These are phyloP conservation scores for Protophormia terraenovae DNA, from an alignment of 2,888 invertebrate genomes.

Conservation along the genomic window DNA sequence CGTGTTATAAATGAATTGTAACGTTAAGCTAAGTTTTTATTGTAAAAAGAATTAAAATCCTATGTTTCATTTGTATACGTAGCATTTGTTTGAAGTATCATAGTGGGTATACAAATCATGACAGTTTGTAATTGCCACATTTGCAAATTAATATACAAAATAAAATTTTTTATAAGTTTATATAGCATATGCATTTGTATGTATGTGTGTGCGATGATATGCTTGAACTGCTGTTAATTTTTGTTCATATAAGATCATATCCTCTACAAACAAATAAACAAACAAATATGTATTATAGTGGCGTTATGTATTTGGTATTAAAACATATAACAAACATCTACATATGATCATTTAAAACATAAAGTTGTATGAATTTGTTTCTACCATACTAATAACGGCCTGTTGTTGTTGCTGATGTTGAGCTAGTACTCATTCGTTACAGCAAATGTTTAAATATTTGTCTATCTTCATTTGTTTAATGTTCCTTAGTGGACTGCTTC, in stretches of 20 bases:
- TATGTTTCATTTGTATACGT: not conserved
- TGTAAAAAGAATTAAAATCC: not conserved
- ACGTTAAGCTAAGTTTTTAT: not conserved
- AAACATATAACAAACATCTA: not conserved
- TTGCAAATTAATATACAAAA: slow-evolving; percentile 62
- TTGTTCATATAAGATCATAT: slow-evolving; percentile 33
- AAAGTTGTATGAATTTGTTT: not conserved
- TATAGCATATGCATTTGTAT: no score
- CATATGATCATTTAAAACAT: not conserved
- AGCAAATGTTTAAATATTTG: slow-evolving; percentile 32
- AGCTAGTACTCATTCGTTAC: no score
- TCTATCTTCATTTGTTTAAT: slow-evolving; percentile 42
- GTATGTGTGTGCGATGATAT: slow-evolving; percentile 5
- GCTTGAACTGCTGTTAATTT: slow-evolving; percentile 13
- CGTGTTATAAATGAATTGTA: not conserved
- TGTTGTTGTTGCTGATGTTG: not conserved
- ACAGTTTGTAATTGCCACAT: slow-evolving; percentile 67
- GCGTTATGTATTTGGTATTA: slow-evolving; percentile 28
- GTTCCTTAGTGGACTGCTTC: not conserved
- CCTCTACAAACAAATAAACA: slow-evolving; percentile 3
- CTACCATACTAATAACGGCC: slow-evolving; percentile 7
- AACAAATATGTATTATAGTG: not conserved
- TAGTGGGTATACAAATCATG: slow-evolving; percentile 49
- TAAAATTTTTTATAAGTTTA: not conserved
- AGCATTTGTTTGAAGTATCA: not conserved